phyloP scores from a whole-genome alignment of 2,888 invertebrate species.

The Odontothrips loti region DNA sequence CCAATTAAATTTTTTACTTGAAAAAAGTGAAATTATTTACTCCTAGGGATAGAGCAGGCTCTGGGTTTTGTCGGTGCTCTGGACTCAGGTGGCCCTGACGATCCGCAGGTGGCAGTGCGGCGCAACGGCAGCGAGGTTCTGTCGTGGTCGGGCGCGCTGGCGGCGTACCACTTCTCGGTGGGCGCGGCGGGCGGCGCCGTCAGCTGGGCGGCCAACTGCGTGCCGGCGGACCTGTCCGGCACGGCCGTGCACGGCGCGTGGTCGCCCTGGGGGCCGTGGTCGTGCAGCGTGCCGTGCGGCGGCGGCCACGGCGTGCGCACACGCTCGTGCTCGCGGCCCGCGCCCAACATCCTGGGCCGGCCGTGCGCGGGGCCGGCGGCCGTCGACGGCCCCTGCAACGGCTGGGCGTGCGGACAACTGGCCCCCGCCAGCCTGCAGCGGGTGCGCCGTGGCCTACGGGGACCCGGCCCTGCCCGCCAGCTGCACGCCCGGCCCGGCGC shows the following conservation, averaged over 20 bases:
- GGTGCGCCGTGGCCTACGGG: not conserved
- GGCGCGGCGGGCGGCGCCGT: constrained; percentile 33
- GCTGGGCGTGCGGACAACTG: constrained; percentile 36
- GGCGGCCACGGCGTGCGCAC: constrained; percentile 37
- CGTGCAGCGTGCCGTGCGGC: constrained; percentile 38
- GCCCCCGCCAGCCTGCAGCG: constrained; percentile 29
- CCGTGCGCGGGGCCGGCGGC: constrained; percentile 35
- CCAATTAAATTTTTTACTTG: no score
- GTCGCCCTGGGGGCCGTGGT: constrained; percentile 37
- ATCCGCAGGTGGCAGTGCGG: not conserved
- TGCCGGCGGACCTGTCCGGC: constrained; percentile 34
- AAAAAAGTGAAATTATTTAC: no score
- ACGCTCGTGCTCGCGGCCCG: constrained; percentile 36
- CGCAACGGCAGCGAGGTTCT: not conserved
- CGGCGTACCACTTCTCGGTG: constrained; percentile 36
- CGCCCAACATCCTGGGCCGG: constrained; percentile 36
- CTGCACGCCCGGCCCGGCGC: constrained; percentile 5
- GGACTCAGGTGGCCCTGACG: no score
- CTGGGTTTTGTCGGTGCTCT: no score
- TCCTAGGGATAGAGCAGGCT: no score
- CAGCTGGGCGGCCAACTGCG: constrained; percentile 37
- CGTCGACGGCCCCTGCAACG: constrained; percentile 36
- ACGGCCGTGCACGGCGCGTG: constrained; percentile 36
- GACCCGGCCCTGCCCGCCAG: not conserved
- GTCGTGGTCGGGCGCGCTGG: constrained; percentile 29